These are phyloP conservation scores for Lumbricus terrestris DNA, from an alignment of 2,888 invertebrate genomes.

Conservation along the genomic window DNA sequence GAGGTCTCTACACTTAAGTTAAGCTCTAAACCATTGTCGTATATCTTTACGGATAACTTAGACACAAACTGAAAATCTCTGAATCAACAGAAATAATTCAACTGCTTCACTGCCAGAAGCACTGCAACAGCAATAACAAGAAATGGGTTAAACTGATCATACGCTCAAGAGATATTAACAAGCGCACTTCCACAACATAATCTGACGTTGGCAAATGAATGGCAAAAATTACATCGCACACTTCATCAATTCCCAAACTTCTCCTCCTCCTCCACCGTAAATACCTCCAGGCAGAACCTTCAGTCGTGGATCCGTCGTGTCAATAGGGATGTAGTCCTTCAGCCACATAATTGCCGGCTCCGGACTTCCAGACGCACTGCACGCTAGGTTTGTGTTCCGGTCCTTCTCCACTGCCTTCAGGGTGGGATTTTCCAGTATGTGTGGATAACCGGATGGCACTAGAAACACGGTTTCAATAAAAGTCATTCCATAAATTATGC, in stretches of 20 bases:
- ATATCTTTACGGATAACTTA: background rate
- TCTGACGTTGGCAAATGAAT: background rate
- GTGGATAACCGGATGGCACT: constrained; percentile 87
- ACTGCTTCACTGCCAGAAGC: background rate
- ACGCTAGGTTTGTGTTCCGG: constrained; percentile 83
- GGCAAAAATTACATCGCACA: background rate
- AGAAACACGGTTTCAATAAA: constrained; percentile 43
- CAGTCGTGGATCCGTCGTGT: constrained; percentile 64
- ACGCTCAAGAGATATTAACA: background rate
- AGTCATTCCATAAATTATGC: background rate
- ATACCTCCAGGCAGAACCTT: constrained; percentile 40
- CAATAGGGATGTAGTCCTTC: constrained; percentile 77
- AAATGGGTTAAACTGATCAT: background rate
- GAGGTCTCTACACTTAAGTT: background rate
- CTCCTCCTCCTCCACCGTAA: background rate
- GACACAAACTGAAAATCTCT: background rate
- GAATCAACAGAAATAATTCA: background rate
- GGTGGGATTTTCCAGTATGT: constrained; percentile 80
- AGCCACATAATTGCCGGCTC: constrained; percentile 83
- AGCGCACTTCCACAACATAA: background rate
- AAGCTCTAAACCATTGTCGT: background rate
- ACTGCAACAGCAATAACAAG: background rate
- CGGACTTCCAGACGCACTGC: constrained; percentile 83
- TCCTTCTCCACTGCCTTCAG: constrained; percentile 95
- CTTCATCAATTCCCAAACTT: background rate